phyloP scores from a whole-genome alignment of 2,113 vertebrate genomes.

The Micromys minutus region DNA sequence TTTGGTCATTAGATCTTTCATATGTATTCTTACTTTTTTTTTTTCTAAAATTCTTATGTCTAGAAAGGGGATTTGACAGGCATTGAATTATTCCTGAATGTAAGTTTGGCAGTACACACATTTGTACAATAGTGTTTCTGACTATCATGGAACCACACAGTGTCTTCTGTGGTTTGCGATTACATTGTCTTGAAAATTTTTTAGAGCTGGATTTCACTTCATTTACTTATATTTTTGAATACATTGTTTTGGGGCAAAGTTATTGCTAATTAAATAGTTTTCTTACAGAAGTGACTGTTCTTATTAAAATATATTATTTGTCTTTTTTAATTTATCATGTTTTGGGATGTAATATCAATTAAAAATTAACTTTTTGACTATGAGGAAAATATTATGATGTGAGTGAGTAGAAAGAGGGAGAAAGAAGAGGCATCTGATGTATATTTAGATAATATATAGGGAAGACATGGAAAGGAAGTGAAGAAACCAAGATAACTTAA shows the following conservation, averaged over 20 bases:
- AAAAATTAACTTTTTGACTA: background rate
- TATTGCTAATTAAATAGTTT: background rate
- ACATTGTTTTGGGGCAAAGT: background rate
- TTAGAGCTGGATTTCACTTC: background rate
- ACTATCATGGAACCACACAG: background rate
- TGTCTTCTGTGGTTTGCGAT: background rate
- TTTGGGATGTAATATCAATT: background rate
- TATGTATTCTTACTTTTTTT: background rate
- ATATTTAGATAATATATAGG: rapidly evolving
- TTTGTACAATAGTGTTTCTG: background rate
- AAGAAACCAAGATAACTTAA: rapidly evolving
- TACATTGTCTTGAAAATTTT: background rate
- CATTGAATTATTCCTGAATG: background rate
- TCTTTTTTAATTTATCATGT: background rate
- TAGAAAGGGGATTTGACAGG: background rate
- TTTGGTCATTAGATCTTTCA: background rate
- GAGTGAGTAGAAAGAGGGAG: no score
- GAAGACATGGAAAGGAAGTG: rapidly evolving
- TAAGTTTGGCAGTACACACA: background rate
- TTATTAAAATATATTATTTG: background rate
- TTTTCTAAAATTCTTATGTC: background rate
- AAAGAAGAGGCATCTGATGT: no score
- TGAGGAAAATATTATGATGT: background rate
- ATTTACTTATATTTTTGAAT: no score
- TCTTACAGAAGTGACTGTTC: background rate